Conservation (phyloP, 2,113 vertebrate genomes). For the Cyprinodon variegatus region DNA sequence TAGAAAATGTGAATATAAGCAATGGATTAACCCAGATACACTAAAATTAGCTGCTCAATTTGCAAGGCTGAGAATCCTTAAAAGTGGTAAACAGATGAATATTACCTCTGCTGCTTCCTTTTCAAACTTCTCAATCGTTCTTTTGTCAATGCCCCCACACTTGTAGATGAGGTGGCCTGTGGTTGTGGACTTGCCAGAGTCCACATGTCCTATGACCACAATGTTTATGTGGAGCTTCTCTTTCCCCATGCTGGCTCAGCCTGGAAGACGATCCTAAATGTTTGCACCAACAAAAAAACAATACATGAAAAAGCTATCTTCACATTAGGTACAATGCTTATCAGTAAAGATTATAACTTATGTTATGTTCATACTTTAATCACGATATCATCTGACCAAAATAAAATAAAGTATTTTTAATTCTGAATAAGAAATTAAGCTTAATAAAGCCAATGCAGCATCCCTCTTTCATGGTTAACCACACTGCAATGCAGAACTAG, state of each 20-base stretch:
- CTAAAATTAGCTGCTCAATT: neutral
- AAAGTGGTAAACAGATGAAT: neutral
- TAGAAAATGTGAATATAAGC: too few relatives aligned
- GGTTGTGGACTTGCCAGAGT: conserved; percentile 88
- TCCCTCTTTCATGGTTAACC: neutral
- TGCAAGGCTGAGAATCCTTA: neutral
- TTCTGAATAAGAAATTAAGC: neutral
- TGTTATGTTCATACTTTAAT: neutral
- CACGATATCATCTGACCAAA: neutral
- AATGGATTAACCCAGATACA: fast-evolving
- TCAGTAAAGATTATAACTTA: neutral
- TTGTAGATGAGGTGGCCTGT: conserved; percentile 69
- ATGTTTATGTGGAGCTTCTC: conserved; percentile 97
- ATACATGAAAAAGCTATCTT: too few relatives aligned
- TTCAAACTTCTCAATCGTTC: conserved; percentile 67
- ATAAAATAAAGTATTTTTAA: too few relatives aligned
- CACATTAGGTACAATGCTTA: neutral
- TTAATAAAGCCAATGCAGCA: neutral
- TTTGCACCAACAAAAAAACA: neutral
- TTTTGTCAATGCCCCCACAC: conserved; percentile 64
- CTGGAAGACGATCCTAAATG: neutral
- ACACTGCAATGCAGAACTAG: neutral
- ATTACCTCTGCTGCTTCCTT: conserved; percentile 63
- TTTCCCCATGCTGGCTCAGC: conserved; percentile 85
- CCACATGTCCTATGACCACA: conserved; percentile 93